phyloP scores from a whole-genome alignment of 37 sponge, comb jelly and placozoan genomes.

The Hormiphora californensis region DNA sequence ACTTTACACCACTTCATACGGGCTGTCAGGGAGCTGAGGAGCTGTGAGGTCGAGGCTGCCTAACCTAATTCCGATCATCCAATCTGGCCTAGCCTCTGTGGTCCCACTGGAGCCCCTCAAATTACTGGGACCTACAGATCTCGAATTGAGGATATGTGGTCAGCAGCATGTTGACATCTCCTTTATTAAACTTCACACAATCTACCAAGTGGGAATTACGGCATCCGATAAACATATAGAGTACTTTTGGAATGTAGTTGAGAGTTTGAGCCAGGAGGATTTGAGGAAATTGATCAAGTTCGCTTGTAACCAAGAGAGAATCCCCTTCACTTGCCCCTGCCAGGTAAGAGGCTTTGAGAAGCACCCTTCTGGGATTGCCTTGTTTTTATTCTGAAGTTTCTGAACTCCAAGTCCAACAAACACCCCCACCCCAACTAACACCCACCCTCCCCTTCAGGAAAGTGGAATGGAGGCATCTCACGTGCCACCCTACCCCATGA shows the following conservation, averaged over 20 bases:
- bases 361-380: neutral
- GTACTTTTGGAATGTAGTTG: conserved; percentile 89
- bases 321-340: conserved; percentile 81
- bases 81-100: conserved; percentile 80
- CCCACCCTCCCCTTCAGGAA: conserved; percentile 42
- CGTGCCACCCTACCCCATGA: conserved; percentile 97
- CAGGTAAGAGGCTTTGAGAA: no score
- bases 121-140: conserved; percentile 69
- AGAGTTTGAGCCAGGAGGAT: conserved; percentile 86
- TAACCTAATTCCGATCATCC: conserved; percentile 59
- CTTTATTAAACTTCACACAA: conserved; percentile 90
- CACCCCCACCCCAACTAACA: neutral
- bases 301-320: conserved; percentile 97
- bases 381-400: neutral
- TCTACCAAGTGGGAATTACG: conserved; percentile 84
- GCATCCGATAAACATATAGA: conserved; percentile 85
- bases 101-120: conserved; percentile 75
- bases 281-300: conserved; percentile 92
- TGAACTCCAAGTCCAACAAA: neutral
- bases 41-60: conserved; percentile 65
- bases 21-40: conserved; percentile 57
- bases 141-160: conserved; percentile 81
- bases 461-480: conserved; percentile 59
- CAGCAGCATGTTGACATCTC: conserved; percentile 70
- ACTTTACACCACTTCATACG: conserved; percentile 66